Conservation (phyloP, 2,113 vertebrate genomes). For the Cranoglanis bouderius region DNA sequence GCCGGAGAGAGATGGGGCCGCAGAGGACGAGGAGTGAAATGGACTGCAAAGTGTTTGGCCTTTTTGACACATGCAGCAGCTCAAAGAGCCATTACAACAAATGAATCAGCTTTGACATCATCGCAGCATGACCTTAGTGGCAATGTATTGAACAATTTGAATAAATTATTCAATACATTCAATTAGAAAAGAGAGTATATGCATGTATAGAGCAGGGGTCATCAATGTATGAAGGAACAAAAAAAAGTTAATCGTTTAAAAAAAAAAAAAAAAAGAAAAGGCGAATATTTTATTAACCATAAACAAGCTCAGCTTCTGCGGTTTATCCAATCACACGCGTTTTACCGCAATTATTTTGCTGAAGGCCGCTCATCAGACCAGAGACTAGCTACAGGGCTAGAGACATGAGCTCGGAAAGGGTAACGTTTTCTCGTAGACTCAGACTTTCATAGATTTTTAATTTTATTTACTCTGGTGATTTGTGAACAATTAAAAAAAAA, state of each 20-base stretch:
- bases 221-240: neutral
- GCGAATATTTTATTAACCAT: neutral
- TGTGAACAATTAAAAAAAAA: no score
- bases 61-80: constrained; percentile 21
- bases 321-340: neutral
- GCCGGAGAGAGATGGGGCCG: constrained; percentile 12
- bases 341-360: neutral
- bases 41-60: constrained; percentile 10
- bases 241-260: neutral
- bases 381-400: neutral
- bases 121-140: neutral
- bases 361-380: neutral
- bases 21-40: constrained; percentile 19
- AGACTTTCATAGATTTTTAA: neutral
- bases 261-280: neutral
- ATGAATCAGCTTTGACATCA: constrained; percentile 24
- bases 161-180: constrained; percentile 21
- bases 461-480: neutral
- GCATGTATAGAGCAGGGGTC: neutral
- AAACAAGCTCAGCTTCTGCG: neutral
- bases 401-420: neutral
- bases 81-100: neutral
- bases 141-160: neutral
- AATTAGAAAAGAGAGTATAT: neutral
- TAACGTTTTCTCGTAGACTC: neutral